Evolutionary conservation across 1,140 invertebrate species (phyloP).

Genomic region (Conus betulinus): DNA sequence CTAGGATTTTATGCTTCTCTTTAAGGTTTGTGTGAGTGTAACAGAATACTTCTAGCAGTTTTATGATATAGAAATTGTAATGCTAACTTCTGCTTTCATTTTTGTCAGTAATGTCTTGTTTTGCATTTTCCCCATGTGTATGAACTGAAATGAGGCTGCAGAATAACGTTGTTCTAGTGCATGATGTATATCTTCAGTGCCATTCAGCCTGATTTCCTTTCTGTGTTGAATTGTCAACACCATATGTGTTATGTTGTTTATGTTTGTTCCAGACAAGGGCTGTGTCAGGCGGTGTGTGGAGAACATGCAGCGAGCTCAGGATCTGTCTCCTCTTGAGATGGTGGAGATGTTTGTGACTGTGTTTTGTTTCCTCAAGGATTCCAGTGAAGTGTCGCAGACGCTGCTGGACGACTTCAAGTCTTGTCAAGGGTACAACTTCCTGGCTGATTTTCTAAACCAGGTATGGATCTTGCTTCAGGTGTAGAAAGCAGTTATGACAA

Average conservation of each 20-base stretch:
- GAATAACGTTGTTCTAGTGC: no score
- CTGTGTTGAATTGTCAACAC: neutral
- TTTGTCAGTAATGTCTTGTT: no score
- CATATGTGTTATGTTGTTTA: neutral
- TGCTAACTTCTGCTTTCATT: no score
- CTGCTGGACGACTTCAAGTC: constrained; percentile 96
- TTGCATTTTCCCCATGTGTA: no score
- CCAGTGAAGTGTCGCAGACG: constrained; percentile 96
- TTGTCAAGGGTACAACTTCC: constrained; percentile 95
- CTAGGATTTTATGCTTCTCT: no score
- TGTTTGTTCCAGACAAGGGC: constrained; percentile 87
- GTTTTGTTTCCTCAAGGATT: constrained; percentile 98
- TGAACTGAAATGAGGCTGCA: no score
- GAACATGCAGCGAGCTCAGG: constrained; percentile 94
- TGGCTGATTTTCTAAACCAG: constrained; percentile 95
- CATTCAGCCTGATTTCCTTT: neutral
- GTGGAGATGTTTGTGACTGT: constrained; percentile 99
- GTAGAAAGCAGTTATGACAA: no score
- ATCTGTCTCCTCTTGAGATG: constrained; percentile 94
- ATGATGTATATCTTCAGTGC: no score
- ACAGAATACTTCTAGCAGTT: no score
- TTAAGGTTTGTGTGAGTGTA: no score
- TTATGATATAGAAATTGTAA: no score
- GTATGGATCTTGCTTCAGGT: constrained; percentile 77
- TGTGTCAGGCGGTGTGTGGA: constrained; percentile 96